Base-by-base conservation (phyloP, 2,113 vertebrate genomes). In the Tichodroma muraria region DNA sequence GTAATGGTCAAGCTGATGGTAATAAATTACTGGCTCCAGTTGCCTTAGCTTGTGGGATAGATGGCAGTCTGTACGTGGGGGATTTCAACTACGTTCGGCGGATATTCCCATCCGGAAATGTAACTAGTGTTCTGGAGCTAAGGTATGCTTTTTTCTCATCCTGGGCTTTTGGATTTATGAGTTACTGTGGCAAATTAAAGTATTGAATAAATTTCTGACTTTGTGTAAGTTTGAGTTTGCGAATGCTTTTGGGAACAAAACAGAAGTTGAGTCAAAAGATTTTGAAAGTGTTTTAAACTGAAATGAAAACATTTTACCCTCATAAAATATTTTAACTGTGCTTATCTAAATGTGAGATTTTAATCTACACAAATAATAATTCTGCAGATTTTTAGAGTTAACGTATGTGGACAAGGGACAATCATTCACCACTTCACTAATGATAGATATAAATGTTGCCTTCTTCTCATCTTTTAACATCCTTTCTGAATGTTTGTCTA, bases 41-140 rank as follows among this genome's bases (percentile, higher is more conserved):
- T 40, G 99, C 99, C 2, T 95, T 99, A 83, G 99, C 99, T 2
- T 99, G 99, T 94, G 99, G 99, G 66, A 98, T 98, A 24, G 99
- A 99, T 11, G 99, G 99, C 87, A 99, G 99, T 30, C 98, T 99
- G 6, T 99, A 99, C 6, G 99, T 99, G 18, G 99, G 99, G 10
- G 99, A 99, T 95, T 99, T 99, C 98, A 99, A 99, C 98, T 99
- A 99, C 63, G 99, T 99, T n/a, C 98, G 99, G 21, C 98, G 99
- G 45, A 99, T 99, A 83, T 99, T 98, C 97, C 99, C 99, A 22
- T 99, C 99, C 35, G 99, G 99, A 96, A 99, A 99, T 5, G 99
- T 99, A 78, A 99, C 98, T 20, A 99, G 99, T 66, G 99, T 99
- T 94, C 98, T 99, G 97, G 99, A 99, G 96, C 98, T 99, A 56